A percentile compares a stretch with the other conserved stretches of the same genome.
phyloP scores from a whole-genome alignment of 2,113 vertebrate species.

The Diadophis punctatus region DNA sequence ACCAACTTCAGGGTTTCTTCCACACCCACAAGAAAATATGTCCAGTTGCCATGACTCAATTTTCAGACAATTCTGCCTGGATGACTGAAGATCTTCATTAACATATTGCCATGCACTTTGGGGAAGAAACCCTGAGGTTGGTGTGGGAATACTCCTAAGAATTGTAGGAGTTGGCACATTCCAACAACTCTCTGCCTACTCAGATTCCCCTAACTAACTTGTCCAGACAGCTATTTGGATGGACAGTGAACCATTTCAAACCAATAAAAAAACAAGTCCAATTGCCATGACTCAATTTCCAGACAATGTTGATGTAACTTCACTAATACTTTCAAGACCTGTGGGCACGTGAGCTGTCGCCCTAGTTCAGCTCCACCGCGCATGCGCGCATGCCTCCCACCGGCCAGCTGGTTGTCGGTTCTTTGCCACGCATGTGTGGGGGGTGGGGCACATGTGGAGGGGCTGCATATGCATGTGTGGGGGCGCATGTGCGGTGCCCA shows the following conservation, averaged over 20 bases:
- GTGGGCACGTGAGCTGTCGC: too few species aligned
- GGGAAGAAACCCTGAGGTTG: not conserved
- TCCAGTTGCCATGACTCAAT: not conserved
- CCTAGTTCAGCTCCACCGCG: too few species aligned
- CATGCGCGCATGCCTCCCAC: too few species aligned
- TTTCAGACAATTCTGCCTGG: not conserved
- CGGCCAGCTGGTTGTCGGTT: too few species aligned
- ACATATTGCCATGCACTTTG: not conserved
- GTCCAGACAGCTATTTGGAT: not conserved
- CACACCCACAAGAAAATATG: not conserved
- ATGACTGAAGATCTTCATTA: not conserved
- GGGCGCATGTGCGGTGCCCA: too few species aligned
- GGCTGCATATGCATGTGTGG: too few species aligned
- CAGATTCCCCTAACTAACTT: not conserved
- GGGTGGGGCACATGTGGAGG: too few species aligned
- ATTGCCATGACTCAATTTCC: not conserved
- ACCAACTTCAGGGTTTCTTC: not conserved
- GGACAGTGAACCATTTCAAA: not conserved
- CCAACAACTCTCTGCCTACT: not conserved
- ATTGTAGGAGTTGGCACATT: not conserved
- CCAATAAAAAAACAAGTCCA: not conserved
- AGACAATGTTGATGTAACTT: not conserved
- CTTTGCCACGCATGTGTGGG: too few species aligned
- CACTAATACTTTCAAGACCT: not conserved
- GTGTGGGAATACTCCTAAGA: not conserved